Evolutionary conservation across 30 jellyfish, hydroid and myxozoan species (phyloP).

Genomic region (Hydractinia symbiolongicarpus): DNA sequence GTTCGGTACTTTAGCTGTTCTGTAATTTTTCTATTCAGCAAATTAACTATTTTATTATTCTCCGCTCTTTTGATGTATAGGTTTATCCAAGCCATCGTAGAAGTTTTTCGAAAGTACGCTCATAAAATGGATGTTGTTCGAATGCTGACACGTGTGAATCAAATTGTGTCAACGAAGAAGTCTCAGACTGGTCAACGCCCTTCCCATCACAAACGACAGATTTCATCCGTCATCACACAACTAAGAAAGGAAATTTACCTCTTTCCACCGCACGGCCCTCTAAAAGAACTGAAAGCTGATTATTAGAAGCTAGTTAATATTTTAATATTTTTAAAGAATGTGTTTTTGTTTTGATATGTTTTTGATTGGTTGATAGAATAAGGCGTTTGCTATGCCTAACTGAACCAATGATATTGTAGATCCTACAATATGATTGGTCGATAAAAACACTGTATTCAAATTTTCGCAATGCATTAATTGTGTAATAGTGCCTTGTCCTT

Average conservation of each 20-base stretch:
- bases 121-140: constrained; percentile 97
- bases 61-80: constrained; percentile 27
- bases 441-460: too few species aligned
- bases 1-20: too few species aligned
- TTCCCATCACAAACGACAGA: constrained; percentile 90
- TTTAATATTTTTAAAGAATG: not conserved
- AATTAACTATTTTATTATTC: not conserved
- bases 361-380: too few species aligned
- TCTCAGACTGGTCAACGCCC: constrained; percentile 83
- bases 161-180: constrained; percentile 89
- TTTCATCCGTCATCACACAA: constrained; percentile 83
- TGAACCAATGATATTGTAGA: too few species aligned
- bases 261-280: constrained; percentile 93
- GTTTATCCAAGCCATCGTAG: constrained; percentile 88
- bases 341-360: too few species aligned
- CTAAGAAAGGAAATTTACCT: constrained; percentile 79
- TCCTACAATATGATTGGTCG: too few species aligned
- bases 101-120: constrained; percentile 79
- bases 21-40: not conserved
- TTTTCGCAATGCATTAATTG: too few species aligned
- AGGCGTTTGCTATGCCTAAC: too few species aligned
- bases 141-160: constrained; percentile 93
- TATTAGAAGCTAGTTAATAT: not conserved
- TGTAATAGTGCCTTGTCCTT: too few species aligned
- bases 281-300: constrained; percentile 4